Conservation (phyloP, 2,797 vertebrate genomes). For the Falco berigora region DNA sequence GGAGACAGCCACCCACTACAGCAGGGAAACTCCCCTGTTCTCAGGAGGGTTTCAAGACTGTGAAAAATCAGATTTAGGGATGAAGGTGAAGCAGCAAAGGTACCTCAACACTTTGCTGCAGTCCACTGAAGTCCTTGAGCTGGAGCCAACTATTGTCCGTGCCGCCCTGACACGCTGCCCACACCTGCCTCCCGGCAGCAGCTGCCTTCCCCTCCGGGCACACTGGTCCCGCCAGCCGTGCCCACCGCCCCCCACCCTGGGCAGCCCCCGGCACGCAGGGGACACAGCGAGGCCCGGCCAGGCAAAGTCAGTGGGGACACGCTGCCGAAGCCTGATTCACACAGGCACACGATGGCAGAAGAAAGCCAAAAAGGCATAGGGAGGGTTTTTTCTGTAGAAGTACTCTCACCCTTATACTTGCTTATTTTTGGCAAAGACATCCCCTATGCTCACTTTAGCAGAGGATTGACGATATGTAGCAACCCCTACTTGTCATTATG, state of each 20-base stretch:
- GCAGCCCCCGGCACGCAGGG: accelerated
- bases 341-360: background rate
- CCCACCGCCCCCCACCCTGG: accelerated
- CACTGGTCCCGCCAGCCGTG: accelerated
- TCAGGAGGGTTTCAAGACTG: background rate
- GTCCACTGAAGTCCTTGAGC: background rate
- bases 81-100: background rate
- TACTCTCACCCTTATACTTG: background rate
- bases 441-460: background rate
- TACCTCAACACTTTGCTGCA: background rate
- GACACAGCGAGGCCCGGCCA: accelerated
- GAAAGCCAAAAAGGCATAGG: background rate
- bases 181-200: accelerated
- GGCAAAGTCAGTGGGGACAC: background rate
- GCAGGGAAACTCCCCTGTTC: background rate
- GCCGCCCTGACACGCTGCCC: accelerated
- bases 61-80: background rate
- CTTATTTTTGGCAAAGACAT: background rate
- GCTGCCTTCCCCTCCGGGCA: accelerated
- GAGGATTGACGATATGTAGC: background rate
- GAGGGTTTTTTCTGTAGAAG: background rate
- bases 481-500: background rate
- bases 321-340: background rate
- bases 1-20: background rate
- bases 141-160: accelerated